These are phyloP conservation scores for Leptoteleia sp. DNA, from an alignment of 1,140 invertebrate species.

Conservation along the genomic window DNA sequence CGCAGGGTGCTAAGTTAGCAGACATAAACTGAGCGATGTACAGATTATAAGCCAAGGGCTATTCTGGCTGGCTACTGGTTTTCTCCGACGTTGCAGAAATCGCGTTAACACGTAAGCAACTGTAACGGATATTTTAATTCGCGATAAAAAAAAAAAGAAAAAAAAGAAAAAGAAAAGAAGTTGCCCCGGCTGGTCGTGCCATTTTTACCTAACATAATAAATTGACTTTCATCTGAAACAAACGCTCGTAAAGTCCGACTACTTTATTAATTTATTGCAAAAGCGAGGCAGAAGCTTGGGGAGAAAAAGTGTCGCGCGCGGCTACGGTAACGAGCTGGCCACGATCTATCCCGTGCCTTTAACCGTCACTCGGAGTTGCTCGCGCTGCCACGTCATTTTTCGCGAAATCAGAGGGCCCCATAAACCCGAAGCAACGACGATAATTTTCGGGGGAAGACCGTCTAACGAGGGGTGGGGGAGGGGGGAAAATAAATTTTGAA, in stretches of 20 bases:
- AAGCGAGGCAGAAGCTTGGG: not conserved
- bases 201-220: constrained; percentile 19
- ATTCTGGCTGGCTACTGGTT: constrained; percentile 45
- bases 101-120: constrained; percentile 29
- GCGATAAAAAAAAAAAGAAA: constrained; percentile 30
- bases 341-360: not conserved
- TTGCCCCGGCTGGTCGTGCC: not conserved
- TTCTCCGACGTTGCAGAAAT: constrained; percentile 39
- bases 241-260: constrained; percentile 3
- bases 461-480: too few species aligned
- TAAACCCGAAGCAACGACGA: constrained; percentile 18
- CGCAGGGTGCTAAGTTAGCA: constrained; percentile 53
- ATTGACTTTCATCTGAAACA: constrained; percentile 11
- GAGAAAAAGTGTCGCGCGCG: not conserved
- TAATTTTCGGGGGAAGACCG: constrained; percentile 11
- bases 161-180: too few species aligned
- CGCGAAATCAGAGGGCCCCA: constrained; percentile 18
- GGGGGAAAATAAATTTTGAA: constrained; percentile 39
- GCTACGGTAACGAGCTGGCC: constrained; percentile 5
- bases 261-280: constrained; percentile 19
- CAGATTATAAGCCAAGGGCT: constrained; percentile 54
- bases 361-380: not conserved
- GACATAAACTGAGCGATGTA: constrained; percentile 51
- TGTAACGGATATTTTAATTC: constrained; percentile 21
- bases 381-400: constrained; percentile 6